Percentiles rank a stretch among this genome's conserved stretches.
Conservation (phyloP, 2,888 invertebrate species). For the Chaetogeoica ovagalla region DNA sequence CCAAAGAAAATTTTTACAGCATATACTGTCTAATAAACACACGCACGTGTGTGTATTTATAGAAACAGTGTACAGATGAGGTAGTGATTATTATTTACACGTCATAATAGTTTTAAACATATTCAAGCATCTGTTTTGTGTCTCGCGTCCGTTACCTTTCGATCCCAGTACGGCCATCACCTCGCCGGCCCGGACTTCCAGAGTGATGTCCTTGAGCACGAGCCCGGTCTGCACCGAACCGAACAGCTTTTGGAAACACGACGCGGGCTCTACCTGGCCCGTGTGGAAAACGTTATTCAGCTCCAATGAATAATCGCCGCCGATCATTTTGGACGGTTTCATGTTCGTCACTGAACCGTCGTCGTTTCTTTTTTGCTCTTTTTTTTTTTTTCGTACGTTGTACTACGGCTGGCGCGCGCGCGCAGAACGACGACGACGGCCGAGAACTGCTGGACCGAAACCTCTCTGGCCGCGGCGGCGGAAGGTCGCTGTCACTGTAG, state of each 20-base stretch:
- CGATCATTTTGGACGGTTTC: slow-evolving; percentile 58
- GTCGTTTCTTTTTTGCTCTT: too few species aligned
- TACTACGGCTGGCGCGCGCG: too few species aligned
- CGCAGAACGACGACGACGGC: slow-evolving; percentile 19
- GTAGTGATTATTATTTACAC: too few species aligned
- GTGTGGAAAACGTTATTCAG: slow-evolving; percentile 86
- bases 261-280: slow-evolving; percentile 81
- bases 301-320: slow-evolving; percentile 83
- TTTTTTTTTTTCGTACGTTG: too few species aligned
- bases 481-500: slow-evolving; percentile 52
- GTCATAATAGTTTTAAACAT: not conserved
- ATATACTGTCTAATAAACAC: too few species aligned
- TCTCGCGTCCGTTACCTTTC: slow-evolving; percentile 68
- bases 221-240: slow-evolving; percentile 81
- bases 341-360: slow-evolving; percentile 32
- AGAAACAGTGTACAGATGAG: too few species aligned
- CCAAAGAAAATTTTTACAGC: too few species aligned
- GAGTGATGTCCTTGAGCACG: slow-evolving; percentile 88
- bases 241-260: slow-evolving; percentile 73
- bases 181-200: slow-evolving; percentile 89
- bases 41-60: too few species aligned
- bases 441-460: slow-evolving; percentile 51
- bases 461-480: slow-evolving; percentile 12
- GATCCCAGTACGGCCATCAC: slow-evolving; percentile 91
- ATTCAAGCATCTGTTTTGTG: not conserved